A percentile compares a stretch with the other conserved stretches of the same genome.
These are phyloP conservation scores for Lineus longissimus DNA, from an alignment of 1,140 invertebrate genomes.

Conservation along the genomic window DNA sequence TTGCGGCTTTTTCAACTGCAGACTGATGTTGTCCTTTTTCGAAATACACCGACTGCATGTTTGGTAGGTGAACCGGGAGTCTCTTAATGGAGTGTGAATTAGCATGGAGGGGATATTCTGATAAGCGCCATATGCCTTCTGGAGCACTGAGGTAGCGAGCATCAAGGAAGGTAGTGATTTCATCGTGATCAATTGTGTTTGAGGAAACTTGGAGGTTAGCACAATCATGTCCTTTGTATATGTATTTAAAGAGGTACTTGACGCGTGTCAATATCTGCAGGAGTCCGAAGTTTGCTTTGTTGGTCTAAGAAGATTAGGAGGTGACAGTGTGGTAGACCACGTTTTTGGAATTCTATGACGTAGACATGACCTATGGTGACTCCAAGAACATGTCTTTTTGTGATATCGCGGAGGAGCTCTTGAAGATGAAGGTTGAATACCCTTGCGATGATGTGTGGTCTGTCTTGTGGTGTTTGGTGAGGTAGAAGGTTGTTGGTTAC, in stretches of 20 bases:
- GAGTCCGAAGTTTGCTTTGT: slow-evolving; percentile 11
- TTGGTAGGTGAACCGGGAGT: too few species aligned
- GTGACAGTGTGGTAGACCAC: slow-evolving; percentile 57
- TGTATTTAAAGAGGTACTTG: slow-evolving; percentile 46
- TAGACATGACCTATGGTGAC: slow-evolving; percentile 40
- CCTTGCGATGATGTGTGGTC: slow-evolving; percentile 54
- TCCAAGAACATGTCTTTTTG: slow-evolving; percentile 45
- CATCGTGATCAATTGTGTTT: background rate
- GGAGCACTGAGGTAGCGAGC: slow-evolving; percentile 5
- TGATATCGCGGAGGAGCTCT: slow-evolving; percentile 52
- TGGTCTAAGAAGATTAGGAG: slow-evolving; percentile 54
- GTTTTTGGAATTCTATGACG: slow-evolving; percentile 58
- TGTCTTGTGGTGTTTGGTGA: slow-evolving; percentile 35
- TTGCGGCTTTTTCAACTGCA: too few species aligned
- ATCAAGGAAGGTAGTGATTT: background rate
- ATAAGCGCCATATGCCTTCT: background rate
- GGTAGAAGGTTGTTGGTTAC: slow-evolving; percentile 39
- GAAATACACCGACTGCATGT: too few species aligned
- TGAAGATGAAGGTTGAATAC: slow-evolving; percentile 57
- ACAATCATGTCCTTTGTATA: slow-evolving; percentile 35
- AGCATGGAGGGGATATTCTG: too few species aligned
- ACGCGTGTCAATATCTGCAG: slow-evolving; percentile 10
- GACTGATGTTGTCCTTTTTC: too few species aligned
- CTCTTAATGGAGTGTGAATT: too few species aligned
- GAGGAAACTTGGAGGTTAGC: background rate